Evolutionary conservation across 2,113 vertebrate species (phyloP).

Genomic region (Nanger granti): DNA sequence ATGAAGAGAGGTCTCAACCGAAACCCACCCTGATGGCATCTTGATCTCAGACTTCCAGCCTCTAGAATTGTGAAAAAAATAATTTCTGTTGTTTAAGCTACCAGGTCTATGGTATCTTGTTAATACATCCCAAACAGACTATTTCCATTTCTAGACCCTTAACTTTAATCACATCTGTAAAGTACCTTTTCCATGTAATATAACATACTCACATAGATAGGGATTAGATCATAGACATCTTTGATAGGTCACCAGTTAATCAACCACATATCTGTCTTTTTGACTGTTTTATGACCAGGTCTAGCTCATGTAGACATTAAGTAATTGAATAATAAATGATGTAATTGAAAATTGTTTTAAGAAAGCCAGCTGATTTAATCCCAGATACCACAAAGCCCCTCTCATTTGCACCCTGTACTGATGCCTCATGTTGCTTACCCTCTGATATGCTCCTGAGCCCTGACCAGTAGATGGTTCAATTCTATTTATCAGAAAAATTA

Average conservation of each 20-base stretch:
- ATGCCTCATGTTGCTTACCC: neutral
- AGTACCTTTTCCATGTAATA: neutral
- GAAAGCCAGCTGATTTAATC: neutral
- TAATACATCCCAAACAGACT: neutral
- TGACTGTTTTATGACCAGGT: neutral
- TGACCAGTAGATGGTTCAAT: neutral
- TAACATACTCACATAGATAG: neutral
- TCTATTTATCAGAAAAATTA: neutral
- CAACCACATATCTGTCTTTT: neutral
- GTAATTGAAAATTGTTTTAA: neutral
- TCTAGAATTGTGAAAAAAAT: neutral
- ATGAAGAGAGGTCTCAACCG: neutral
- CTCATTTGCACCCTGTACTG: neutral
- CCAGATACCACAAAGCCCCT: neutral
- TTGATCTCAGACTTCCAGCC: neutral
- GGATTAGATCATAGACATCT: neutral
- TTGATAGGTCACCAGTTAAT: neutral
- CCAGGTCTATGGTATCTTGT: neutral
- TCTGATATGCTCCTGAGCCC: neutral
- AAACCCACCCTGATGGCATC: neutral
- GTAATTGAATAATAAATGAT: neutral
- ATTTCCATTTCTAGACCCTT: neutral
- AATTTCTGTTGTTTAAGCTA: neutral
- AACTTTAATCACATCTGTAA: neutral
- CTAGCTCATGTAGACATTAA: neutral